A percentile compares a stretch with the other conserved stretches of the same genome.
These are phyloP conservation scores for Drosophila fuyamai DNA, from an alignment of 1,140 invertebrate genomes.

Conservation along the genomic window DNA sequence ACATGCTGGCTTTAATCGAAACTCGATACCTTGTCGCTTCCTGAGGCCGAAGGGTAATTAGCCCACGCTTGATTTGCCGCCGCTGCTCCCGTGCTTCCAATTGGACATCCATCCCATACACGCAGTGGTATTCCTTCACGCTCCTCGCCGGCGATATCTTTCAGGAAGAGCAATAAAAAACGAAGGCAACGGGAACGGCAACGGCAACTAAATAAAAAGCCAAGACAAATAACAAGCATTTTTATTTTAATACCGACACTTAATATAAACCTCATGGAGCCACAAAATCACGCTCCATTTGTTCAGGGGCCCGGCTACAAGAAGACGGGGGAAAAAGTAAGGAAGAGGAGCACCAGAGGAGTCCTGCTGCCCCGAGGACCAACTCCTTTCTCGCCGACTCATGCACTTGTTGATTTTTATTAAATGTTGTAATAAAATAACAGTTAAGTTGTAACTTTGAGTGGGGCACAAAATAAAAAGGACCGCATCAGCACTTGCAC, in stretches of 20 bases:
- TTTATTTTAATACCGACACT: conserved; percentile 81
- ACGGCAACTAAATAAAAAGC: conserved; percentile 68
- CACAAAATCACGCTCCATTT: conserved; percentile 83
- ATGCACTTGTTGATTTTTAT: conserved; percentile 84
- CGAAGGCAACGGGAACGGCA: conserved; percentile 24
- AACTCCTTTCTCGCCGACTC: conserved; percentile 70
- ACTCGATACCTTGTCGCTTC: conserved; percentile 76
- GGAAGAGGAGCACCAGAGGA: background rate
- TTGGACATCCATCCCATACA: background rate
- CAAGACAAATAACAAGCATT: conserved; percentile 81
- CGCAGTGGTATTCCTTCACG: conserved; percentile 6
- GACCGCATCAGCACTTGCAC: conserved; percentile 49
- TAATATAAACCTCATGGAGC: conserved; percentile 83
- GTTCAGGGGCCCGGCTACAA: conserved; percentile 30
- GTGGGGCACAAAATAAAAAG: conserved; percentile 75
- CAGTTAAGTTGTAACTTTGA: conserved; percentile 84
- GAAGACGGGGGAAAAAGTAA: background rate
- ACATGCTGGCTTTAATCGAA: conserved; percentile 69
- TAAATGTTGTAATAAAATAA: conserved; percentile 84
- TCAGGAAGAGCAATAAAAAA: conserved; percentile 55
- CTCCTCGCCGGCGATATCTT: conserved; percentile 19
- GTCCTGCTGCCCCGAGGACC: conserved; percentile 16
- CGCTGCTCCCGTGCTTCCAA: conserved; percentile 40
- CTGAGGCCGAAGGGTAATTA: conserved; percentile 66
- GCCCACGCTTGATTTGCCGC: conserved; percentile 73